Percentiles rank a stretch among this genome's conserved stretches.
Conservation (phyloP, 2,888 invertebrate species). For the Plagodis pulveraria region DNA sequence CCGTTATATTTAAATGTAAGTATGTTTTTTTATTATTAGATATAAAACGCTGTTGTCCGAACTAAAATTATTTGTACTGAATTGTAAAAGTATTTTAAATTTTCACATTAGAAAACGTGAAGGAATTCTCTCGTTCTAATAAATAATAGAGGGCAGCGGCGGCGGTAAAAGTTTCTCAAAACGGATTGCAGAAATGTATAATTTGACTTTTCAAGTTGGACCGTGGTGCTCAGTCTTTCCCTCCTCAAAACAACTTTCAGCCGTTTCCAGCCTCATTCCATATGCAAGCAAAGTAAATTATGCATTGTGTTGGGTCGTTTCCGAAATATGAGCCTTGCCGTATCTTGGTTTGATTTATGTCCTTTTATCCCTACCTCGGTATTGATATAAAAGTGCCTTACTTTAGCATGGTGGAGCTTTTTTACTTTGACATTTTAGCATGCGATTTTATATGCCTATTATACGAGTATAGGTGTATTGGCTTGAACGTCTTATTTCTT, state of each 20-base stretch:
- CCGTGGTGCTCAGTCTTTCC: conserved; percentile 7
- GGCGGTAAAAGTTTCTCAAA: too few species aligned
- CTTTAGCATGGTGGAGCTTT: neutral
- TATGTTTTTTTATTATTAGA: too few species aligned
- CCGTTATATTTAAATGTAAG: too few species aligned
- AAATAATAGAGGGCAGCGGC: too few species aligned
- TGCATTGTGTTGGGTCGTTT: conserved; percentile 39
- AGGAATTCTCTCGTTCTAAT: too few species aligned
- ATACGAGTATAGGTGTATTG: too few species aligned
- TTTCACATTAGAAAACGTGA: too few species aligned
- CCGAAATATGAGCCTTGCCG: conserved; percentile 42
- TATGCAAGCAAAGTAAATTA: conserved; percentile 41
- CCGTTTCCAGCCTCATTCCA: conserved; percentile 13
- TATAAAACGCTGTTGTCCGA: too few species aligned
- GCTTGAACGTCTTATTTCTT: too few species aligned
- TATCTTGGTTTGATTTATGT: conserved; percentile 47
- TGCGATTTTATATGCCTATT: too few species aligned
- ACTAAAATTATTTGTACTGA: too few species aligned
- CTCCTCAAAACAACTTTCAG: conserved; percentile 27
- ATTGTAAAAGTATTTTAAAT: too few species aligned
- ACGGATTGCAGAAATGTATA: conserved; percentile 3
- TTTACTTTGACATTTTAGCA: neutral
- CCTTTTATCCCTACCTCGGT: conserved; percentile 28
- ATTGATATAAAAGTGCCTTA: neutral
- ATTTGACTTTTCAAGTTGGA: conserved; percentile 16